Conservation (phyloP, 2,113 vertebrate genomes). For the Peromyscus leucopus region DNA sequence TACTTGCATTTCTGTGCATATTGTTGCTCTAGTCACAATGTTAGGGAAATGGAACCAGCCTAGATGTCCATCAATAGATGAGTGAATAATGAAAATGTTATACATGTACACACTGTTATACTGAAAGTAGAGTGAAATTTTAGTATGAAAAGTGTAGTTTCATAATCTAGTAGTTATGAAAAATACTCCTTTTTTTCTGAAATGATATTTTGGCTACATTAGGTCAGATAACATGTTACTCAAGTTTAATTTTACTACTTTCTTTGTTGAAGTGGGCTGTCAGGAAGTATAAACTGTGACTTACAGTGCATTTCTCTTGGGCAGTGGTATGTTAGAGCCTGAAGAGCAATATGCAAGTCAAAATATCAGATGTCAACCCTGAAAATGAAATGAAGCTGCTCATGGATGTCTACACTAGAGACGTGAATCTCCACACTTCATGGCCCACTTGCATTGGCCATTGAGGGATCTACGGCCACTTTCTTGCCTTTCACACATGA, state of each 20-base stretch:
- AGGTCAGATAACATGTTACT: neutral
- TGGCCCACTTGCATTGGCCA: too few relatives aligned
- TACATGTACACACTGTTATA: neutral
- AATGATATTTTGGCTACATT: neutral
- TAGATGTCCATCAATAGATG: neutral
- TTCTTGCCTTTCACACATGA: neutral
- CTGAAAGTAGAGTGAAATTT: neutral
- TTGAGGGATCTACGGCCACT: neutral
- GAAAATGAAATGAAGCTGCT: too few relatives aligned
- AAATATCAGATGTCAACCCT: neutral
- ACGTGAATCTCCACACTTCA: neutral
- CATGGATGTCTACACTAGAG: fast-evolving
- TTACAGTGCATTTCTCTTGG: neutral
- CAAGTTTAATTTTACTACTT: neutral
- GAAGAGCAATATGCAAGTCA: neutral
- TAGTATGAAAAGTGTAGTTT: neutral
- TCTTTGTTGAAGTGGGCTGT: neutral
- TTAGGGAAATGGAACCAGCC: neutral
- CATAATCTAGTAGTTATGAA: neutral
- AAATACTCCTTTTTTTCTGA: neutral
- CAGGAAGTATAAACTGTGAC: neutral
- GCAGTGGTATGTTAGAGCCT: neutral
- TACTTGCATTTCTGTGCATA: neutral
- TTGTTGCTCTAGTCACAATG: neutral
- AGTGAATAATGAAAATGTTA: neutral